phyloP scores from a whole-genome alignment of 2,797 vertebrate species.

The Pangasius mekongensis region DNA sequence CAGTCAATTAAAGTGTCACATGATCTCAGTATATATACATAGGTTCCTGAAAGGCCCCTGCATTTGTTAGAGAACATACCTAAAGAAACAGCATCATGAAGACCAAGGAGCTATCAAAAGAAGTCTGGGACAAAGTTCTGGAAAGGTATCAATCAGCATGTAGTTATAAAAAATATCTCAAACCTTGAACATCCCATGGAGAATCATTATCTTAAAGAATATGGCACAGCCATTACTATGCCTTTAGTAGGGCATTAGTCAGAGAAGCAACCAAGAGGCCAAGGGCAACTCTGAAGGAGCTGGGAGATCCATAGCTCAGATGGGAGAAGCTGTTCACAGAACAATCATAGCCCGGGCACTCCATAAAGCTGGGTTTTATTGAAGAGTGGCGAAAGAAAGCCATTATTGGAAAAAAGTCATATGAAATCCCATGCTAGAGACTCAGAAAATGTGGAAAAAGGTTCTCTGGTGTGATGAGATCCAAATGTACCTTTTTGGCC shows the following conservation, averaged over 20 bases:
- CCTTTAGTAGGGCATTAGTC: neutral
- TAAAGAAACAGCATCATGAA: neutral
- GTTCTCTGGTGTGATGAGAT: neutral
- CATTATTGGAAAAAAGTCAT: neutral
- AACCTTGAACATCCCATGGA: neutral
- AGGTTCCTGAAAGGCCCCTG: neutral
- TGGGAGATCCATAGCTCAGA: neutral
- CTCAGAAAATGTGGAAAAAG: neutral
- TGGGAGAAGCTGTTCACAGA: constrained; percentile 16
- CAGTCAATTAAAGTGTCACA: neutral
- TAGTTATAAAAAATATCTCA: neutral
- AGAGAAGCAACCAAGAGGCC: neutral
- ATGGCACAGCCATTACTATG: neutral
- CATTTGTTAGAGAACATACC: neutral
- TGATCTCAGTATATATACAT: neutral
- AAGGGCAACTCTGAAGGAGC: neutral
- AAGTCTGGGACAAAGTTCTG: neutral
- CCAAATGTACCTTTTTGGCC: neutral
- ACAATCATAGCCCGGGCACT: neutral
- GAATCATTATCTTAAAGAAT: neutral
- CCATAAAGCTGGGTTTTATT: neutral
- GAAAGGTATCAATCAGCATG: neutral
- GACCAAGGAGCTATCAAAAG: neutral
- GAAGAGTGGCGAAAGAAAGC: neutral
- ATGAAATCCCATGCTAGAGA: neutral